A percentile compares a stretch with the other conserved stretches of the same genome.
Conservation (phyloP, 2,113 vertebrate genomes). For the human (Homo sapiens) region GRCh38 chrX:11094501-11095000, state of each 20-base stretch:
- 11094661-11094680: background rate
- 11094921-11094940: background rate
- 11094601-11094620: background rate
- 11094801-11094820: background rate
- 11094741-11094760: background rate
- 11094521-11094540: background rate
- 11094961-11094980: slow-evolving; percentile 16
- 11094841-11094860: slow-evolving; percentile 1
- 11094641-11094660: background rate
- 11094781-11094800: background rate
- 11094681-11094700: background rate
- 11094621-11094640: background rate
- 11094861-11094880: background rate
- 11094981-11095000: background rate
- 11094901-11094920: background rate
- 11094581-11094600: background rate
- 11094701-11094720: background rate
- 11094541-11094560: background rate
- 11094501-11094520: background rate
- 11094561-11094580: background rate
- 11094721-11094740: background rate
- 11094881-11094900: slow-evolving; percentile 3
- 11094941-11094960: background rate
- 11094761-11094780: background rate
- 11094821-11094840: slow-evolving; percentile 10